These are phyloP conservation scores for Drosophila ficusphila DNA, from an alignment of 1,140 invertebrate species.

Conservation along the genomic window DNA sequence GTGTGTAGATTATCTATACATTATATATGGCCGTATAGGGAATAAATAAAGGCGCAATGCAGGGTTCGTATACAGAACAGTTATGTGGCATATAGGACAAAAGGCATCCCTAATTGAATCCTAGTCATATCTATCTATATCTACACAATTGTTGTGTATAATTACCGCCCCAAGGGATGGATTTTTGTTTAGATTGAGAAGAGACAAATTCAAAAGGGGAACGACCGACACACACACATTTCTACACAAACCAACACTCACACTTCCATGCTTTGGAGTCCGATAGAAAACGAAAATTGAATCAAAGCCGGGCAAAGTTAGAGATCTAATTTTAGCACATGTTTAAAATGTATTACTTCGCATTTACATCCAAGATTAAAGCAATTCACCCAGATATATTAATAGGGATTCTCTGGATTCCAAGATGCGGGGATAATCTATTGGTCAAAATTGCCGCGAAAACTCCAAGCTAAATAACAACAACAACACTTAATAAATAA, in stretches of 20 bases:
- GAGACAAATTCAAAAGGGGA: constrained; percentile 22
- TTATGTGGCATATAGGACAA: not conserved
- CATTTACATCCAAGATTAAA: constrained; percentile 6
- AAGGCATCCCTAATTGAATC: not conserved
- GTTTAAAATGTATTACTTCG: constrained; percentile 14
- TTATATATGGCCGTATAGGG: too few species aligned
- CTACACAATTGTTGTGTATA: too few species aligned
- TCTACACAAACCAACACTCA: not conserved
- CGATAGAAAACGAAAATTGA: constrained; percentile 13
- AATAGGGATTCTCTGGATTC: too few species aligned
- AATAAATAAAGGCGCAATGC: too few species aligned
- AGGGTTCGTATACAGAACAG: too few species aligned
- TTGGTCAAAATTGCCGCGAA: constrained; percentile 60
- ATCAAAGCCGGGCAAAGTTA: constrained; percentile 33
- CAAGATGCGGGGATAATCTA: not conserved
- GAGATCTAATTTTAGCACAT: constrained; percentile 28
- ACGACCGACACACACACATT: constrained; percentile 21
- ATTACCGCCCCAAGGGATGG: not conserved
- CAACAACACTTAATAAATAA: constrained; percentile 66
- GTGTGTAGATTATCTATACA: too few species aligned
- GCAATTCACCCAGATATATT: not conserved
- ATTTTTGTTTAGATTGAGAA: constrained; percentile 8
- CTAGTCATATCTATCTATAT: not conserved
- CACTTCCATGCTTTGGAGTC: not conserved
- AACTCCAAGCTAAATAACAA: constrained; percentile 42